Percentiles rank a stretch among this genome's conserved stretches.
Evolutionary conservation across 2,797 vertebrate species (phyloP).

Genomic region (Sarcophilus harrisii): DNA sequence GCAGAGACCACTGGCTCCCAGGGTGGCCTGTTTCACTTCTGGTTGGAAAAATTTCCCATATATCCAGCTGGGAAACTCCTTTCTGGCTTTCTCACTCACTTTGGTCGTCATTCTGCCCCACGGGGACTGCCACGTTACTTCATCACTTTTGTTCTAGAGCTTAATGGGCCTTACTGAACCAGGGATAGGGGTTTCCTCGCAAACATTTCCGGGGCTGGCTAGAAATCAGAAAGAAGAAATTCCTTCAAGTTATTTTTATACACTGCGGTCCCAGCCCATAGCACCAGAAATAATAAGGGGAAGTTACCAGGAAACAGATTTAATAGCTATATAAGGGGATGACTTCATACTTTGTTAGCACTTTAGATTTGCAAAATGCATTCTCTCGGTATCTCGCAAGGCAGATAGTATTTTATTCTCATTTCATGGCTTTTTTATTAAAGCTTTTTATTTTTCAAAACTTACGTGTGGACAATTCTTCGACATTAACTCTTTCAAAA

Average conservation of each 20-base stretch:
- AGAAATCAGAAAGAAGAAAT: neutral
- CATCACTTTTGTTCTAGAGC: neutral
- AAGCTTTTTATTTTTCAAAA: too few relatives aligned
- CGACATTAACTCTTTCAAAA: too few relatives aligned
- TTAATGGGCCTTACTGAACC: too few relatives aligned
- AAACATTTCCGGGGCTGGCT: neutral
- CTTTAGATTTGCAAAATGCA: neutral
- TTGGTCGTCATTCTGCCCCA: neutral
- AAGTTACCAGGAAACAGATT: neutral
- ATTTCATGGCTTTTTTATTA: too few relatives aligned
- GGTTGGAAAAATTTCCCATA: neutral
- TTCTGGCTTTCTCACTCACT: neutral
- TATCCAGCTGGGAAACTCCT: neutral
- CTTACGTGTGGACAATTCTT: too few relatives aligned
- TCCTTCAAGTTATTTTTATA: neutral
- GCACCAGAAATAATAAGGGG: neutral
- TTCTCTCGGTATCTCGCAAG: neutral
- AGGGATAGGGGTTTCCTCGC: neutral
- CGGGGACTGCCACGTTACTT: neutral
- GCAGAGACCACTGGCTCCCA: neutral
- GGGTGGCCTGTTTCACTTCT: neutral
- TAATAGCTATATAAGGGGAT: too few relatives aligned
- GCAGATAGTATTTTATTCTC: neutral
- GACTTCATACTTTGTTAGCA: neutral
- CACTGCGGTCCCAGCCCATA: neutral